Evolutionary conservation across 2,113 vertebrate genomes (phyloP).

Genomic region (Amblyornis subalaris): DNA sequence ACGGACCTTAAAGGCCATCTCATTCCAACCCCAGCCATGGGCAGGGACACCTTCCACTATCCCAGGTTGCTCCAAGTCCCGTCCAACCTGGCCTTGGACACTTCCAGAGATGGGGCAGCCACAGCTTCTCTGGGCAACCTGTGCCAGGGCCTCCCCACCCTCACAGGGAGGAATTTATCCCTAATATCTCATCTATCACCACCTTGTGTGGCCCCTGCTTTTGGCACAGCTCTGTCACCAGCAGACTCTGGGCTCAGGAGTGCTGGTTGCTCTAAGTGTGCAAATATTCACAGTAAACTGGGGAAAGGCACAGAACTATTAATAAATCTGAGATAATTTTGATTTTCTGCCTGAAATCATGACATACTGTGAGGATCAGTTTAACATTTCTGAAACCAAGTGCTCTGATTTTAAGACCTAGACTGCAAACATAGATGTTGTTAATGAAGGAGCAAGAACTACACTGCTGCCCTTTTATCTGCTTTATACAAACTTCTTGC

Average conservation of each 20-base stretch:
- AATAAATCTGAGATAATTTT: background rate
- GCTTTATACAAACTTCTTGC: background rate
- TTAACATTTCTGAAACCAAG: background rate
- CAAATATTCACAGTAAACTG: background rate
- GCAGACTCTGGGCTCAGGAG: background rate
- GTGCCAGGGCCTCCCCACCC: background rate
- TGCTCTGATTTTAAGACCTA: background rate
- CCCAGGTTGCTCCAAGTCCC: rapidly evolving
- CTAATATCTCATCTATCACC: background rate
- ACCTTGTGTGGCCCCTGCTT: background rate
- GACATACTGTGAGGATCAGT: background rate
- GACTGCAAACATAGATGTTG: background rate
- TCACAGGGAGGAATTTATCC: background rate
- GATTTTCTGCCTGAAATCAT: background rate
- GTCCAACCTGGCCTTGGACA: rapidly evolving
- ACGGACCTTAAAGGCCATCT: background rate
- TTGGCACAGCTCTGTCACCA: background rate
- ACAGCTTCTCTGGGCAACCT: background rate
- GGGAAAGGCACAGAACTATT: background rate
- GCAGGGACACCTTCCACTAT: rapidly evolving
- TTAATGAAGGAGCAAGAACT: background rate
- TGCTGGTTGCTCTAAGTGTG: background rate
- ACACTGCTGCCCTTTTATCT: background rate
- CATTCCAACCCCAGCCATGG: background rate
- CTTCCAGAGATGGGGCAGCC: background rate